phyloP scores from a whole-genome alignment of 2,797 vertebrate species.

The Setipinna tenuifilis region DNA sequence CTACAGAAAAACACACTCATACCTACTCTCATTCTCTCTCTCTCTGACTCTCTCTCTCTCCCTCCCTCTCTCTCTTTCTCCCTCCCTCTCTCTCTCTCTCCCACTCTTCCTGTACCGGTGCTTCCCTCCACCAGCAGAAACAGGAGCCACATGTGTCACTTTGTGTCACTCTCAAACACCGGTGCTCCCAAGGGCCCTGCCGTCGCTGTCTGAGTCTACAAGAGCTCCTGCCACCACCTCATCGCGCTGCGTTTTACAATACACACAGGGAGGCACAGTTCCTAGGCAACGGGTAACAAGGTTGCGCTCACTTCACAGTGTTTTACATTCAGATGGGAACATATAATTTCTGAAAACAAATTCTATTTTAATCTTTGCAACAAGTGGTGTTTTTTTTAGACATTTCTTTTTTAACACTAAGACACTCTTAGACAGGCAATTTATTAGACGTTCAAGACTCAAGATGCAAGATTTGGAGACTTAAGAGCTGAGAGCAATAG shows the following conservation, averaged over 20 bases:
- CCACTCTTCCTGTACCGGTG: no score
- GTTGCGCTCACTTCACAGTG: neutral
- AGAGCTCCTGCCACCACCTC: neutral
- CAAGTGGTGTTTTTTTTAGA: neutral
- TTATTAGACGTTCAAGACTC: no score
- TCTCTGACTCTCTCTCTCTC: no score
- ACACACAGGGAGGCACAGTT: neutral
- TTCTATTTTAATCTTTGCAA: neutral
- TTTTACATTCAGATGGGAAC: neutral
- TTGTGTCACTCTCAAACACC: slow-evolving; percentile 9
- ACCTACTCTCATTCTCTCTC: no score
- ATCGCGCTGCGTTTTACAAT: neutral
- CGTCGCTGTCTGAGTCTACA: neutral
- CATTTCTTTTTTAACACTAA: neutral
- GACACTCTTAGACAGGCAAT: neutral
- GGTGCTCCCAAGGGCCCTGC: neutral
- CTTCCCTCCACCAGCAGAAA: no score
- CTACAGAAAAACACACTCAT: no score
- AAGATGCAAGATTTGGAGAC: no score
- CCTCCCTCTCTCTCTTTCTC: no score
- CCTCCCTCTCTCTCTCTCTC: no score
- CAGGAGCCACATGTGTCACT: no score
- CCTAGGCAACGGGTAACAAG: slow-evolving; percentile 24
- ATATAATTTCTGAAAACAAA: slow-evolving; percentile 15
- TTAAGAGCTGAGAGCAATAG: no score